phyloP scores from a whole-genome alignment of 2,113 vertebrate genomes.

The Entosphenus tridentatus region DNA sequence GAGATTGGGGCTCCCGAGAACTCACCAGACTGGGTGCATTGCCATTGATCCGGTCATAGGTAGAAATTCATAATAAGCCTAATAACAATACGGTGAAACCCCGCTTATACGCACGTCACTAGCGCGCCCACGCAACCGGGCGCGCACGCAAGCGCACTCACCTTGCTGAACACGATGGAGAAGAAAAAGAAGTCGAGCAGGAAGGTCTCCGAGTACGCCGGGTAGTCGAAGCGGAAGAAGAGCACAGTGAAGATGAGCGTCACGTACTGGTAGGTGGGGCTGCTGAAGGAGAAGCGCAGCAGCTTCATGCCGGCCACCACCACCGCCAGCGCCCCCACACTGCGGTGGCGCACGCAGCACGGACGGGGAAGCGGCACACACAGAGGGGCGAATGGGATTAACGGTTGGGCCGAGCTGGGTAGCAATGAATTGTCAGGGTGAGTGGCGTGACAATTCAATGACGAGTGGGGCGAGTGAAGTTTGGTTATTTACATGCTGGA shows the following conservation, averaged over 20 bases:
- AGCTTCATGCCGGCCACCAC: conserved; percentile 76
- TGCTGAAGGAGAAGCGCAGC: conserved; percentile 66
- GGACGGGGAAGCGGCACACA: conserved; percentile 15
- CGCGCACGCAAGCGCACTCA: conserved; percentile 24
- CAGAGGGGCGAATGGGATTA: conserved; percentile 11
- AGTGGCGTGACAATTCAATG: too few species aligned
- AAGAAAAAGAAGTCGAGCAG: conserved; percentile 84
- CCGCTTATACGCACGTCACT: too few species aligned
- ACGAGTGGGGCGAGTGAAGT: too few species aligned
- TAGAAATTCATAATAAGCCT: too few species aligned
- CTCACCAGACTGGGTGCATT: too few species aligned
- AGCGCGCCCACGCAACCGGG: background rate
- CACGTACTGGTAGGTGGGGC: conserved; percentile 66
- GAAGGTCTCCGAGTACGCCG: conserved; percentile 65
- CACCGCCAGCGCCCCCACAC: conserved; percentile 73
- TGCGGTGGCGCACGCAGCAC: conserved; percentile 14
- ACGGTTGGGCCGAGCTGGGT: too few species aligned
- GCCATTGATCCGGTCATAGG: too few species aligned
- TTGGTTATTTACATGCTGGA: too few species aligned
- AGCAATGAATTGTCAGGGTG: too few species aligned
- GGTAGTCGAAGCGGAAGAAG: conserved; percentile 85
- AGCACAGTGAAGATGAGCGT: conserved; percentile 63
- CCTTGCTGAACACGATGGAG: conserved; percentile 84
- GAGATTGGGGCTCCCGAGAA: too few species aligned
- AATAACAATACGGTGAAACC: too few species aligned